phyloP scores from a whole-genome alignment of 2,888 invertebrate genomes.

The Eilema depressum region DNA sequence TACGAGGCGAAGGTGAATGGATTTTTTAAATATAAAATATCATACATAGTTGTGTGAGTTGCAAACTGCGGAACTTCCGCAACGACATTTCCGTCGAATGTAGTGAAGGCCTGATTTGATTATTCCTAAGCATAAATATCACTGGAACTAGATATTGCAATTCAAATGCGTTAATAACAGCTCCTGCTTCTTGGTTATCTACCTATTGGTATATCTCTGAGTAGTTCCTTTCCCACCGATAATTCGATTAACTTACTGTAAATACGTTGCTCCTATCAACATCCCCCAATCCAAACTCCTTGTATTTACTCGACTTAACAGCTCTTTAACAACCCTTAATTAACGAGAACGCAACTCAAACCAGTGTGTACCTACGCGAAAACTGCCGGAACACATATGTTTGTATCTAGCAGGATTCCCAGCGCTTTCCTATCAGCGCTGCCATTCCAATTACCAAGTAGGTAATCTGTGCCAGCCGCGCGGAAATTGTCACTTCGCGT shows the following conservation, averaged over 20 bases:
- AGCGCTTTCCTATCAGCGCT: conserved; percentile 57
- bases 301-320: neutral
- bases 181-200: no score
- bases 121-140: no score
- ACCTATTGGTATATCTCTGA: neutral
- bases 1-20: neutral
- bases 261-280: neutral
- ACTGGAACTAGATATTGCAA: no score
- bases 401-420: conserved; percentile 56
- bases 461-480: conserved; percentile 55
- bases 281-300: neutral
- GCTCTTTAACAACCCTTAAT: neutral
- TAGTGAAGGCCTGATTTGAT: no score
- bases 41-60: no score
- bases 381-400: conserved; percentile 34
- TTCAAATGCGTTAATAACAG: no score
- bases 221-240: neutral
- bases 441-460: conserved; percentile 58
- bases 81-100: no score
- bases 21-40: neutral
- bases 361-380: conserved; percentile 18
- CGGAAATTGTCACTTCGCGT: conserved; percentile 61
- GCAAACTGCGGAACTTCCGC: no score
- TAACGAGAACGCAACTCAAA: conserved; percentile 20
- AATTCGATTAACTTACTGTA: neutral